A percentile compares a stretch with the other conserved stretches of the same genome.
phyloP scores from a whole-genome alignment of 2,888 invertebrate species.

The Macropis europaea region DNA sequence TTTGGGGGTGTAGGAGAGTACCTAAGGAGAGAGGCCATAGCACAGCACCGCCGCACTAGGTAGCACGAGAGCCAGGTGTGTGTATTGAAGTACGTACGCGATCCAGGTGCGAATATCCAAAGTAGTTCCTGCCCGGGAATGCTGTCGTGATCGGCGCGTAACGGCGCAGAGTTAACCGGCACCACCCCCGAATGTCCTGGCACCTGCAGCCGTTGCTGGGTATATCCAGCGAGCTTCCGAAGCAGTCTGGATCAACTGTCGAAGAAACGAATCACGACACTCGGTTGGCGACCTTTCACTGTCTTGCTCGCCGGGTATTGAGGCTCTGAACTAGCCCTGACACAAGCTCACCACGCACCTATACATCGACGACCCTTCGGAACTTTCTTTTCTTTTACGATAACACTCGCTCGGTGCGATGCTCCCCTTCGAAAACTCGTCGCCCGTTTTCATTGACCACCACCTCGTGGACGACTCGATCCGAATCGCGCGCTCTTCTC shows the following conservation, averaged over 20 bases:
- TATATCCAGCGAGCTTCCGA: background rate
- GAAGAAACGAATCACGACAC: conserved; percentile 3
- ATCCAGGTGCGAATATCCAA: conserved; percentile 46
- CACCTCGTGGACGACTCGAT: conserved; percentile 24
- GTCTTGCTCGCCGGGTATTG: background rate
- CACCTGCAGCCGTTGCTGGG: conserved; percentile 42
- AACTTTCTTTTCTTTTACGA: conserved; percentile 18
- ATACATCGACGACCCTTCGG: background rate
- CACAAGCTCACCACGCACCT: conserved; percentile 52
- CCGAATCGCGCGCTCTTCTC: conserved; percentile 44
- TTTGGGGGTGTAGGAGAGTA: conserved; percentile 74
- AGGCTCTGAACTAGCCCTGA: background rate
- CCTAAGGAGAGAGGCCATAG: conserved; percentile 68
- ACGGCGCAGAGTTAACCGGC: conserved; percentile 2
- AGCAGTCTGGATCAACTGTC: background rate
- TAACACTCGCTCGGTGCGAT: conserved; percentile 27
- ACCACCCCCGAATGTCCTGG: conserved; percentile 42
- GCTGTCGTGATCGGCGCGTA: conserved; percentile 13
- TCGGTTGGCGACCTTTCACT: conserved; percentile 14
- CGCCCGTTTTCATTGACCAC: conserved; percentile 36
- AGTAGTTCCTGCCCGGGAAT: conserved; percentile 27
- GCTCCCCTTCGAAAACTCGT: conserved; percentile 10
- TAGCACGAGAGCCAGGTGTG: conserved; percentile 45
- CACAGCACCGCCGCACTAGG: conserved; percentile 60
- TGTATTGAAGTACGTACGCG: conserved; percentile 51